Conservation (phyloP, 2,888 invertebrate species). For the Perdita meconis region DNA sequence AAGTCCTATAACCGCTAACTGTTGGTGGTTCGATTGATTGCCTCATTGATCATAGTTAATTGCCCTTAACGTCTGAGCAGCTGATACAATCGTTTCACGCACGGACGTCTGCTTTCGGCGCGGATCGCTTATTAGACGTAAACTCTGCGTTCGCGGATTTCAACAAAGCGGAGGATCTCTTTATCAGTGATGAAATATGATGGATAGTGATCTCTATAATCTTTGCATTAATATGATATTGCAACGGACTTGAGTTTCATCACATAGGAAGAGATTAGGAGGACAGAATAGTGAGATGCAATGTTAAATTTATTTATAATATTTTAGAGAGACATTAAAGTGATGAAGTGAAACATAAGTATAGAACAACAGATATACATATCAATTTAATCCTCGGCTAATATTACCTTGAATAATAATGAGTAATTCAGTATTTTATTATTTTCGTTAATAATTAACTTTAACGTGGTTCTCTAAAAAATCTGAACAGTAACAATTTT, state of each 20-base stretch:
- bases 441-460: too few species aligned
- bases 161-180: not conserved
- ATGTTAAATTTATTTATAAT: too few species aligned
- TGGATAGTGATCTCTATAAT: not conserved
- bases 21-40: conserved; percentile 47
- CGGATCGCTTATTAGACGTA: not conserved
- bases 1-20: conserved; percentile 51
- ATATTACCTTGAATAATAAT: too few species aligned
- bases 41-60: conserved; percentile 65
- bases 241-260: not conserved
- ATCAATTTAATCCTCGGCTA: too few species aligned
- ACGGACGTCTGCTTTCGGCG: conserved; percentile 22
- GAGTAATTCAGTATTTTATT: too few species aligned
- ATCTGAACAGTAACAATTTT: too few species aligned
- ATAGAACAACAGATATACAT: too few species aligned
- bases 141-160: not conserved
- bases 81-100: conserved; percentile 41
- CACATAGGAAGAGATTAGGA: too few species aligned
- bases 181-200: not conserved
- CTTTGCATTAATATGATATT: not conserved
- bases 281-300: too few species aligned
- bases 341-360: too few species aligned
- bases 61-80: conserved; percentile 47
- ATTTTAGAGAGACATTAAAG: too few species aligned
- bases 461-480: too few species aligned